Evolutionary conservation across 1,140 invertebrate genomes (phyloP).

Genomic region (Tetragonula clypearis): DNA sequence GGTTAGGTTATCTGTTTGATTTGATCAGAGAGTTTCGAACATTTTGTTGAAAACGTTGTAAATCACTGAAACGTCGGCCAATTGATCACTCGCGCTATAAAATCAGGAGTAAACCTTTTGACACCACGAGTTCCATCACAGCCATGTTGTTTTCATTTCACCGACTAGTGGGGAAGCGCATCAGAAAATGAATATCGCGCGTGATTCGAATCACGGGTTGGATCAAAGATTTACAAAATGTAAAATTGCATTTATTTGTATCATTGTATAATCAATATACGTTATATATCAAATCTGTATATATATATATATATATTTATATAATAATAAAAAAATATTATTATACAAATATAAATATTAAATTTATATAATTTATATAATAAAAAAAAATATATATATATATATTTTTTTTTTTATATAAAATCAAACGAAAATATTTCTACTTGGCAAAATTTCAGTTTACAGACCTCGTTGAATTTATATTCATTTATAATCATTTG

Average conservation of each 20-base stretch:
- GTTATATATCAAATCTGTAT: too few relatives aligned
- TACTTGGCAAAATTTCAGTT: neutral
- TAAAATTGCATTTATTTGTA: neutral
- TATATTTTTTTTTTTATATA: too few relatives aligned
- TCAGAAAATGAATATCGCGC: slow-evolving; percentile 44
- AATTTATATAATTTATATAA: too few relatives aligned
- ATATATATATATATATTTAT: too few relatives aligned
- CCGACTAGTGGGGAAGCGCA: slow-evolving; percentile 23
- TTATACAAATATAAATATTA: too few relatives aligned
- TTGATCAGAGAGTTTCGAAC: neutral
- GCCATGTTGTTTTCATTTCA: slow-evolving; percentile 72
- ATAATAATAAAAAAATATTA: too few relatives aligned
- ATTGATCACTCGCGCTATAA: slow-evolving; percentile 9
- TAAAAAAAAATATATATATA: too few relatives aligned
- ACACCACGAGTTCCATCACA: slow-evolving; percentile 62
- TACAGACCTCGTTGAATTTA: neutral
- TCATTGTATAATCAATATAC: neutral
- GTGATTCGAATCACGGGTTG: slow-evolving; percentile 38
- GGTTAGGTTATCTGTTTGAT: slow-evolving; percentile 79
- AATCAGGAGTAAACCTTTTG: slow-evolving; percentile 44
- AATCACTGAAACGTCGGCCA: neutral
- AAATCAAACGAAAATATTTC: neutral
- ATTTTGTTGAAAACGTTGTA: neutral
- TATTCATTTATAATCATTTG: neutral
- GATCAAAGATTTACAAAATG: neutral